A percentile compares a stretch with the other conserved stretches of the same genome.
Evolutionary conservation across 2,113 vertebrate species (phyloP).

Genomic region (Camarhynchus parvulus): DNA sequence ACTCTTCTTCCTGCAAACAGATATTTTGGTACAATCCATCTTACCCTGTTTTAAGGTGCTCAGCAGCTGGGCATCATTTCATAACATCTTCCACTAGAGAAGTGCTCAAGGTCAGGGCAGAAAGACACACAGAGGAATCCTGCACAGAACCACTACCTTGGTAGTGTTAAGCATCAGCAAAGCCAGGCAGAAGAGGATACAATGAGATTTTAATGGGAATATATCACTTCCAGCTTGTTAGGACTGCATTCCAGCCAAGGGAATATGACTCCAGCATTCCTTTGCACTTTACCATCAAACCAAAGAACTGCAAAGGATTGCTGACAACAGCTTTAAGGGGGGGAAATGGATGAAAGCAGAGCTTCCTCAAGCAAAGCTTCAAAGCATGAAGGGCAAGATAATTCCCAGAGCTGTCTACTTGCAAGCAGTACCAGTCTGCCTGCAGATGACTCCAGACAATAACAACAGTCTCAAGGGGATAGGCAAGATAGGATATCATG

Average conservation of each 20-base stretch:
- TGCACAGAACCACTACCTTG: neutral
- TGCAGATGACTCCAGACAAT: neutral
- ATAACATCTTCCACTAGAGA: neutral
- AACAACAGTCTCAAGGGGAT: neutral
- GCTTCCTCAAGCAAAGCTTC: constrained; percentile 9
- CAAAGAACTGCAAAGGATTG: neutral
- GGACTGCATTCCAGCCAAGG: neutral
- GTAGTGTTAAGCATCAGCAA: neutral
- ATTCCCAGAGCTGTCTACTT: neutral
- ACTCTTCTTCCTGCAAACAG: neutral
- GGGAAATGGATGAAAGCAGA: neutral
- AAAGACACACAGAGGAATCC: neutral
- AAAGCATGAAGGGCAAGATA: neutral
- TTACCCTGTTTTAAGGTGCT: neutral
- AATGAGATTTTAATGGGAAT: neutral
- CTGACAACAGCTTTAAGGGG: neutral
- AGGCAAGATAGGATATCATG: neutral
- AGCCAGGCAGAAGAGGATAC: neutral
- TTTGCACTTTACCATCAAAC: neutral
- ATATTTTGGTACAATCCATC: neutral
- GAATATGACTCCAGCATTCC: neutral
- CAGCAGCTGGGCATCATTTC: neutral
- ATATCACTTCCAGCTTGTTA: neutral
- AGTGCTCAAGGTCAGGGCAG: neutral
- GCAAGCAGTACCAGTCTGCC: neutral